Conservation (phyloP, 1,140 invertebrate species). For the Papilio xuthus region DNA sequence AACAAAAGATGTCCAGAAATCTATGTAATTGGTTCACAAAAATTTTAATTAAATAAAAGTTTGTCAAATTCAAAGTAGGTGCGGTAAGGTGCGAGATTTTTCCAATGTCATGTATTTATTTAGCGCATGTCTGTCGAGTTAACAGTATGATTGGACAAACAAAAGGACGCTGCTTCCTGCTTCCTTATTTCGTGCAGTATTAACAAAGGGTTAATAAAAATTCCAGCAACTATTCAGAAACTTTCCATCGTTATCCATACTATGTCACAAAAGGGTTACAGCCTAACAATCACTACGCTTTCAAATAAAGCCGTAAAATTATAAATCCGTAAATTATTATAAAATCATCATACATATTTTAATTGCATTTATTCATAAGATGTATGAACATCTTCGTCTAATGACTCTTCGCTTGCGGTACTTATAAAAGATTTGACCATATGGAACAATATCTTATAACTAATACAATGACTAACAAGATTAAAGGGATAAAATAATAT, state of each 20-base stretch:
- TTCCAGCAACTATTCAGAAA: no score
- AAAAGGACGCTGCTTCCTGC: background rate
- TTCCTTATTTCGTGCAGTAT: background rate
- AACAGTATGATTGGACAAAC: slow-evolving; percentile 13
- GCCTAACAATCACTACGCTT: no score
- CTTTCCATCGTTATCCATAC: no score
- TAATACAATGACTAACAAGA: background rate
- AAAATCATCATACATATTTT: no score
- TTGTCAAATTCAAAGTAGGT: no score
- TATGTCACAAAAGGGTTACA: no score
- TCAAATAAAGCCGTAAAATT: no score
- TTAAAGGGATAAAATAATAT: background rate
- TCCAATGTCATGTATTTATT: background rate
- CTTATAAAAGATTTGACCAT: background rate
- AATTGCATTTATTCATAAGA: no score
- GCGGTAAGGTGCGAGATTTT: background rate
- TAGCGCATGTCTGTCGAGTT: background rate
- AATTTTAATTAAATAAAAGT: no score
- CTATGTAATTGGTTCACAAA: no score
- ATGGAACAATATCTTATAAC: background rate
- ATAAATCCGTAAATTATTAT: no score
- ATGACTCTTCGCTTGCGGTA: background rate
- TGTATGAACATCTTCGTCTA: background rate
- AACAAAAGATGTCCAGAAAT: no score
- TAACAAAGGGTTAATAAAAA: background rate